A percentile compares a stretch with the other conserved stretches of the same genome.
phyloP scores from a whole-genome alignment of 2,888 invertebrate species.

The Drosophila mayaguana region DNA sequence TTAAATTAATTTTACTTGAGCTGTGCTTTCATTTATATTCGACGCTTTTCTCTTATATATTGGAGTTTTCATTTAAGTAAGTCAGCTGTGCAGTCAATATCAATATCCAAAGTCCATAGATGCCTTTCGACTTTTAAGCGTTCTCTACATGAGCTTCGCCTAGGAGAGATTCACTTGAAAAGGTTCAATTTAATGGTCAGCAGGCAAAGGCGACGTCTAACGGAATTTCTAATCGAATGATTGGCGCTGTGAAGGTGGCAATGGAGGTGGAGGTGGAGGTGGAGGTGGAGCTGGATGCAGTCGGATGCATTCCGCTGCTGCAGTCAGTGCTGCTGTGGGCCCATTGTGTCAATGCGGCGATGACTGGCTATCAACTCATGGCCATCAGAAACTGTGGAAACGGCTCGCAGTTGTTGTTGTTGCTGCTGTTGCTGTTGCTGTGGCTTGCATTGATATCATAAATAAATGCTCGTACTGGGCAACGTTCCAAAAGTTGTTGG shows the following conservation, averaged over 20 bases:
- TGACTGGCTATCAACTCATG: conserved; percentile 72
- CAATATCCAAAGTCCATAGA: not conserved
- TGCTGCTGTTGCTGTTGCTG: conserved; percentile 6
- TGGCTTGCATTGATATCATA: conserved; percentile 71
- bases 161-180: conserved; percentile 15
- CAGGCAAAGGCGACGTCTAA: conserved; percentile 44
- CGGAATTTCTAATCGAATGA: conserved; percentile 76
- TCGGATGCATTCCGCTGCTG: conserved; percentile 1
- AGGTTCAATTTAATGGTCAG: conserved; percentile 35
- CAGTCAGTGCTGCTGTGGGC: conserved; percentile 43
- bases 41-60: not conserved
- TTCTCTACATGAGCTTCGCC: conserved; percentile 19
- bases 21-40: not conserved
- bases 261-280: conserved; percentile 24
- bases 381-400: conserved; percentile 60
- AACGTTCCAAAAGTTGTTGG: conserved; percentile 46
- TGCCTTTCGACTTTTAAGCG: not conserved
- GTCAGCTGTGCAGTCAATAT: not conserved
- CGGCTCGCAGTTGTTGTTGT: conserved; percentile 11
- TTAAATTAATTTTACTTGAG: conserved; percentile 20
- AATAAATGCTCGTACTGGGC: conserved; percentile 63
- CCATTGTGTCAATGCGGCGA: conserved; percentile 72
- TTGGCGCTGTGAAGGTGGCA: conserved; percentile 45
- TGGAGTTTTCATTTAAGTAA: not conserved
- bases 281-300: conserved; percentile 22